Evolutionary conservation across 1,140 invertebrate species (phyloP), one percentile per base, ranked within the genome.

Genomic region (Glossosoma conforme): DNA sequence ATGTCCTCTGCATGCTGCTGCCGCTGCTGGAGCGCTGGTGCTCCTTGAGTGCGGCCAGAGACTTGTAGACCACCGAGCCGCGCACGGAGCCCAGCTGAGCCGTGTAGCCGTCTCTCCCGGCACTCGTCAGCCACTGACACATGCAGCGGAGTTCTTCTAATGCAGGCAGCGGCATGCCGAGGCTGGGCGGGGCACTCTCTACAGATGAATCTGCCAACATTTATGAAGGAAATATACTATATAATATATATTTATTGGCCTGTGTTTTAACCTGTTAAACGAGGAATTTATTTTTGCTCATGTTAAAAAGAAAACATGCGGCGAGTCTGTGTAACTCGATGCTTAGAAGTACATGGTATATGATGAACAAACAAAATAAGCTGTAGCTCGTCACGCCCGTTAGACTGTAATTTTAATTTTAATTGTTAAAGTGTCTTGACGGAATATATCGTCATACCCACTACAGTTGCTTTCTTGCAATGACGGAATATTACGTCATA

Each of bases 41-140:
- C 68, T 92, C 88, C 62, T 86, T 84, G 3, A 90, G 71, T 59
- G 85, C 75, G 54, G 84, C 82, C 25, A 95, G 69, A 4, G 90
- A 90, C 52, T 82, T 79, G 15, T 84, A 72, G 2, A 96, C 80
- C 40, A 89, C 83, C 14, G 78, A 78, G 1, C 87, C 87, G 15
- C 93, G 74, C 2, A 90, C 81, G 21, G 80, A 75, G 3, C 86
- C 84, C 65, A 95, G 92, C 18, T 92, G 82, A 59, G 88, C 83
- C 19, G 84, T 82, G 58, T 88, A 91, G 56, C 90, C 87, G 44
- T 85, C 79, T 14, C 84, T 77, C 20, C 86, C 81, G 37, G 85
- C 85, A 63, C 91, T 86, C 52, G 83, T 82, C 8, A 93, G 75
- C 94, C 94, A 97, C 20, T 81, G 78, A 1, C 91, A 83, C 36